Conservation (phyloP, 2,797 vertebrate genomes). For the Gymnoscopelus braueri region DNA sequence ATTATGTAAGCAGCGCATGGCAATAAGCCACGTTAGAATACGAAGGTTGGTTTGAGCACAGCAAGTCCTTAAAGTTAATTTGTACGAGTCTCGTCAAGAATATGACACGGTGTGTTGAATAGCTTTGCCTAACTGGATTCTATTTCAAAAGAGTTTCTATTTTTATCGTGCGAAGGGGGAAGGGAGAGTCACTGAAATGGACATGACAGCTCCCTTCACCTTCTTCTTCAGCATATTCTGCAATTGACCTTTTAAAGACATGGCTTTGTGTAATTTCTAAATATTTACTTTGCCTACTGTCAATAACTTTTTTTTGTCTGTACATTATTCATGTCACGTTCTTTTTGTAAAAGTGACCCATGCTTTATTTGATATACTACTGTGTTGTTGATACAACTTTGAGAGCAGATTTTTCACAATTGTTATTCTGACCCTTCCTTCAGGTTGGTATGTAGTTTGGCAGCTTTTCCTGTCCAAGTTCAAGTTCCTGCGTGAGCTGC, state of each 20-base stretch:
- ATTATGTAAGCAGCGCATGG: too few relatives aligned
- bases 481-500: constrained; percentile 95
- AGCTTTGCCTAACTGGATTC: constrained; percentile 24
- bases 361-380: not conserved
- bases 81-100: not conserved
- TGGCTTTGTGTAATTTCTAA: not conserved
- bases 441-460: constrained; percentile 99
- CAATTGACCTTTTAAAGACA: not conserved
- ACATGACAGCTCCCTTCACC: constrained; percentile 7
- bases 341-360: not conserved
- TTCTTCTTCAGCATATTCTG: not conserved
- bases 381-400: too few relatives aligned
- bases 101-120: constrained; percentile 13
- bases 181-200: not conserved
- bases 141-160: constrained; percentile 46
- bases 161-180: constrained; percentile 33
- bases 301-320: not conserved
- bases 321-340: not conserved
- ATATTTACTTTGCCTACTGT: not conserved
- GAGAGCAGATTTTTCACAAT: too few relatives aligned
- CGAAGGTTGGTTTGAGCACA: not conserved
- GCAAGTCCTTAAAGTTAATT: not conserved
- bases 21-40: too few relatives aligned
- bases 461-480: constrained; percentile 98
- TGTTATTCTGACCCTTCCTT: constrained; percentile 1